A percentile compares a stretch with the other conserved stretches of the same genome.
Evolutionary conservation across 1,140 invertebrate genomes (phyloP).

Genomic region (Cherax quadricarinatus): DNA sequence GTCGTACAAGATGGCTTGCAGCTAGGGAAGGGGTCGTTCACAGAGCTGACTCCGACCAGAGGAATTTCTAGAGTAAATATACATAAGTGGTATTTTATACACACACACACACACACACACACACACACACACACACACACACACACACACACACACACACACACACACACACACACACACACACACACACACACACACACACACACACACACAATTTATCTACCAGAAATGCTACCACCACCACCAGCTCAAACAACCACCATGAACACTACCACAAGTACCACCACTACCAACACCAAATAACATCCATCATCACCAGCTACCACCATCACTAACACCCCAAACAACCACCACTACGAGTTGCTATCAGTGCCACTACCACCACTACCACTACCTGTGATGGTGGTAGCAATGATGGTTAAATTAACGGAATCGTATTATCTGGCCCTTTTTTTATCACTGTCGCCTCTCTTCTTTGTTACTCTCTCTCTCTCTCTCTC

Average conservation of each 20-base stretch:
- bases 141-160: constrained; percentile 18
- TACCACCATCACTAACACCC: not conserved
- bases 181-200: not conserved
- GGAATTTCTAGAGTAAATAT: too few relatives aligned
- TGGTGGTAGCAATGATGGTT: not conserved
- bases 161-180: not conserved
- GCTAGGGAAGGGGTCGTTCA: too few relatives aligned
- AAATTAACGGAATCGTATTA: not conserved
- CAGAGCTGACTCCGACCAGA: too few relatives aligned
- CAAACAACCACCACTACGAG: not conserved
- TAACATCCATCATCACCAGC: not conserved
- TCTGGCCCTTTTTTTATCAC: too few relatives aligned
- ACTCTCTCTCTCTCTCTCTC: not conserved
- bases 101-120: not conserved
- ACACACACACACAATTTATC: not conserved
- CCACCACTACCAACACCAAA: too few relatives aligned
- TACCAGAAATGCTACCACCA: too few relatives aligned
- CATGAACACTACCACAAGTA: too few relatives aligned
- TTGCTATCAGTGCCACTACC: not conserved
- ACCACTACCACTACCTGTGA: not conserved
- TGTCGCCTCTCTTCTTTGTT: too few relatives aligned
- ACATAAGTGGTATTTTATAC: not conserved
- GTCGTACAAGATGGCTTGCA: too few relatives aligned
- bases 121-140: not conserved
- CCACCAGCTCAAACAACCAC: too few relatives aligned